Base-by-base conservation (phyloP, 2,797 vertebrate genomes). In the Triplophysa bombifrons region DNA sequence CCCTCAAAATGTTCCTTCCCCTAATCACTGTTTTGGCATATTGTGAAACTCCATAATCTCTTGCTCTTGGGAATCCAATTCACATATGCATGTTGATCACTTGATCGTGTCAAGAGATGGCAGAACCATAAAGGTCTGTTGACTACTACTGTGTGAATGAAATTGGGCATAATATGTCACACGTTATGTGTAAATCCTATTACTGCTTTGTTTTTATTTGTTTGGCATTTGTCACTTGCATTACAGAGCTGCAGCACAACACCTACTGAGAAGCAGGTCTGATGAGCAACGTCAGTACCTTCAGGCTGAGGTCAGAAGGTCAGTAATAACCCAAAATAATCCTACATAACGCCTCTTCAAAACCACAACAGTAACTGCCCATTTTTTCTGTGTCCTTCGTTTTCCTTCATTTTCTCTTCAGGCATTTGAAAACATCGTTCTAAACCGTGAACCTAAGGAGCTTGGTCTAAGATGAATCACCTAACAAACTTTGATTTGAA, bases 21-120 rank as follows among this genome's bases (percentile, higher is more conserved):
- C 64, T 83, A 70, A 76, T 76, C 61, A 17, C 61, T 51, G 68
- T 63, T 72, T 67, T 79, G 74, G 82, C 56, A 16, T 16, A 53
- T 50, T 30, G 64, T 34, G 13, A 38, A 25, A 53, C 46, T 61
- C 73, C 71, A 20, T 80, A 69, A 83, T 76, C 58, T 78, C 55
- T 9, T 64, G n/a, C 53, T 64, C 48, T 41, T 44, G 34, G n/a
- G 41, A 72, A 72, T 27, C 34, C 22, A 8, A 2, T 4, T 13
- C 25, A 34, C 68, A 78, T 72, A 72, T 64, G 68, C 22, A 53
- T 53, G 17, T 13, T 30, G 69, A 61, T 66, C 34, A 25, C 2
- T 55, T 44, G 38, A 55, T 66, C 11, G 20, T 34, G 65, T 2
- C 25, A 68, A 3, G 50, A 38, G 7, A 16, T 44, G 34, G 11